Conservation (phyloP, 2,888 invertebrate species). For the Lasiommata megera region DNA sequence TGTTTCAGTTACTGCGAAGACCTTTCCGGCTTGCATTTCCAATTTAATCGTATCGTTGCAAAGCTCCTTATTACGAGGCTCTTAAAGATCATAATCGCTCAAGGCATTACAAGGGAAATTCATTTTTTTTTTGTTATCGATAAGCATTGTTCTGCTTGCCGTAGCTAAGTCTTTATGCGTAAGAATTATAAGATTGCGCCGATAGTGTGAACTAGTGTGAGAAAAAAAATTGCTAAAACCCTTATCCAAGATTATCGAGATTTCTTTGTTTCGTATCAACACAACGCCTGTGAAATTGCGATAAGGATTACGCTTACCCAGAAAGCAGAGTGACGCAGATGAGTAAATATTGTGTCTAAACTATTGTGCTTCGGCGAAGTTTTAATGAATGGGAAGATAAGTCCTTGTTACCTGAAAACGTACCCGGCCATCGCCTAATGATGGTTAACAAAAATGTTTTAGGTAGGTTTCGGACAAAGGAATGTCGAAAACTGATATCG, state of each 20-base stretch:
- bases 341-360: slow-evolving; percentile 46
- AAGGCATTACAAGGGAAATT: not conserved
- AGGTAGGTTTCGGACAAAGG: slow-evolving; percentile 11
- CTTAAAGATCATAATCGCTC: no score
- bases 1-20: no score
- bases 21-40: not conserved
- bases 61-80: no score
- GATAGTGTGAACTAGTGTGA: slow-evolving; percentile 17
- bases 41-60: not conserved
- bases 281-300: slow-evolving; percentile 42
- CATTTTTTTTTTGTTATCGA: not conserved
- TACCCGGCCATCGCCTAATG: not conserved
- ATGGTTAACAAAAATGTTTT: slow-evolving; percentile 2
- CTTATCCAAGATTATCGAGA: slow-evolving; percentile 22
- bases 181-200: not conserved
- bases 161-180: not conserved
- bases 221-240: slow-evolving; percentile 21
- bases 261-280: slow-evolving; percentile 28
- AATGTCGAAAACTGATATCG: slow-evolving; percentile 6
- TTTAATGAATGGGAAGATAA: slow-evolving; percentile 44
- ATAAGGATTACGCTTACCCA: slow-evolving; percentile 36
- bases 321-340: slow-evolving; percentile 37
- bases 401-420: slow-evolving; percentile 40
- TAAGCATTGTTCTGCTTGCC: not conserved
- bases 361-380: slow-evolving; percentile 48